Conservation (phyloP, 2,888 invertebrate genomes). For the Lithophane socia region DNA sequence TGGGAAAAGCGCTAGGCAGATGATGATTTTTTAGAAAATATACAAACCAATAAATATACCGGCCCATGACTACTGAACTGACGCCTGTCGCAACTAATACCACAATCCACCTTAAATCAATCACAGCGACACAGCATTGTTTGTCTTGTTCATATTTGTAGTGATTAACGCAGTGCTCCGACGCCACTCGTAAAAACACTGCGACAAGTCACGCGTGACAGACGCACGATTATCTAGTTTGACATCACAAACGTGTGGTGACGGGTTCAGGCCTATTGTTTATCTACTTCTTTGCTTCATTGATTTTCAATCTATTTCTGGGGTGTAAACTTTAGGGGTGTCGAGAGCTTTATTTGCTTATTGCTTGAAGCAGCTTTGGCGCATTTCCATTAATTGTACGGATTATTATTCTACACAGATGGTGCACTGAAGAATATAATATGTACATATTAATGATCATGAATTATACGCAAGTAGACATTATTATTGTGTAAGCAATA, state of each 20-base stretch:
- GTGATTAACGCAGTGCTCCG: conserved; percentile 1
- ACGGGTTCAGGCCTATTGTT: neutral
- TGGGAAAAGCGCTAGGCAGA: no score
- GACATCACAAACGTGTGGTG: conserved; percentile 15
- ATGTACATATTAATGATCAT: neutral
- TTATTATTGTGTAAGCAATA: neutral
- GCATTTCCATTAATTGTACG: neutral
- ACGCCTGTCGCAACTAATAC: neutral
- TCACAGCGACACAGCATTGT: conserved; percentile 17
- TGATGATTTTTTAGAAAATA: neutral
- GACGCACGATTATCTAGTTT: conserved; percentile 46
- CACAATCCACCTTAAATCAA: conserved; percentile 22
- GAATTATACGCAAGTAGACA: neutral
- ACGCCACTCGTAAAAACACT: conserved; percentile 19
- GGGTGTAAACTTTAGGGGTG: neutral
- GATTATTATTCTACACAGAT: neutral
- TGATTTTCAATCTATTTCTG: neutral
- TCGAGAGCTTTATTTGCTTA: neutral
- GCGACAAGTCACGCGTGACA: conserved; percentile 48
- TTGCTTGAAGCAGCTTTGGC: neutral
- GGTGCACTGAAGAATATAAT: neutral
- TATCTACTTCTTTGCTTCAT: neutral
- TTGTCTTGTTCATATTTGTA: conserved; percentile 32
- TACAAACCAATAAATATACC: conserved; percentile 7
- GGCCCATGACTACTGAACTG: neutral